phyloP scores from a whole-genome alignment of 2,888 invertebrate species.

The Patella caerulea region DNA sequence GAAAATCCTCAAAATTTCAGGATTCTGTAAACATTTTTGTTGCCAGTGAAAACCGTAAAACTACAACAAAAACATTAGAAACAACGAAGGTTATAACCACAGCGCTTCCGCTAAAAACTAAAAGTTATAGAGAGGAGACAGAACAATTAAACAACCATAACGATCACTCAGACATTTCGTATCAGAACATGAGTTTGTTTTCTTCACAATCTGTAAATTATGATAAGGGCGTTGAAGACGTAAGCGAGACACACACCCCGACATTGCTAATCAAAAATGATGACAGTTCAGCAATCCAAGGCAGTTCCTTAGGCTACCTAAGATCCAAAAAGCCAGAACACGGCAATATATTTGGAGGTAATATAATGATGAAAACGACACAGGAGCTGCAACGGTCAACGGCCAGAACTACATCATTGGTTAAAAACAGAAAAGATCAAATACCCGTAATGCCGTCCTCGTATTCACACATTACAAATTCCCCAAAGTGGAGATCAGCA shows the following conservation, averaged over 20 bases:
- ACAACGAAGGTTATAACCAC: too few relatives aligned
- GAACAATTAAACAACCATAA: too few relatives aligned
- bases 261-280: not conserved
- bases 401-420: not conserved
- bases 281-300: not conserved
- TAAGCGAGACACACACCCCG: too few relatives aligned
- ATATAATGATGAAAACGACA: not conserved
- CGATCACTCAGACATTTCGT: too few relatives aligned
- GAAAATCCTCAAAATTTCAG: conserved; percentile 9
- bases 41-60: too few relatives aligned
- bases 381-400: not conserved
- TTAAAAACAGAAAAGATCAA: not conserved
- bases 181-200: too few relatives aligned
- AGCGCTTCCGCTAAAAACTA: too few relatives aligned
- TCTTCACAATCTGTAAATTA: too few relatives aligned
- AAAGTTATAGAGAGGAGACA: too few relatives aligned
- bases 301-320: not conserved
- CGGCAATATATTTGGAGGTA: not conserved
- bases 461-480: not conserved
- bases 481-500: not conserved
- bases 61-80: too few relatives aligned
- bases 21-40: not conserved
- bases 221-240: too few relatives aligned
- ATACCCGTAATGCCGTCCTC: not conserved
- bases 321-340: not conserved